These are phyloP conservation scores for Potorous gilbertii DNA, from an alignment of 2,797 vertebrate genomes.

Conservation along the genomic window DNA sequence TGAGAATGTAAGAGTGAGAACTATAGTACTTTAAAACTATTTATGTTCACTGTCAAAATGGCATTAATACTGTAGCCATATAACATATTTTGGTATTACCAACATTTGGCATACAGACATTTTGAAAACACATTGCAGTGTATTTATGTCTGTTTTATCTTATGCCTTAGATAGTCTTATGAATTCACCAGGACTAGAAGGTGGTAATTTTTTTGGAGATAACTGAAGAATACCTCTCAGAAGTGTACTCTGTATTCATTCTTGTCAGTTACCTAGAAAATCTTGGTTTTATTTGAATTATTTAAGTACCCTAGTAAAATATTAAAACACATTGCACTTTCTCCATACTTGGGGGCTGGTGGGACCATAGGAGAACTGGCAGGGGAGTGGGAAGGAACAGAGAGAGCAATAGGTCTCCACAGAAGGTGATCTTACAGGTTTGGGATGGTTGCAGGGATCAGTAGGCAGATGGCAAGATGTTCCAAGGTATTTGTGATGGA, in stretches of 20 bases:
- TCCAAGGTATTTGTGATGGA: neutral
- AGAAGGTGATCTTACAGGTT: neutral
- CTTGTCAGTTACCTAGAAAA: slow-evolving; percentile 8
- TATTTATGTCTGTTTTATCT: slow-evolving; percentile 16
- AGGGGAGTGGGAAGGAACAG: neutral
- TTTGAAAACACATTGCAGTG: neutral
- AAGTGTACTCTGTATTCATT: neutral
- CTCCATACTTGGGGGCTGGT: neutral
- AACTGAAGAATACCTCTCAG: neutral
- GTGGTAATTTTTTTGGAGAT: neutral
- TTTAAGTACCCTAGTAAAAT: neutral
- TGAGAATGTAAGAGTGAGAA: slow-evolving; percentile 37
- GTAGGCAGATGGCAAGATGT: neutral
- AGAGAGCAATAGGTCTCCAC: neutral
- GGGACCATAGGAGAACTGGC: neutral
- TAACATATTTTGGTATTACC: slow-evolving; percentile 28
- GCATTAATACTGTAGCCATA: slow-evolving; percentile 23
- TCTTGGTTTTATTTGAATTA: neutral
- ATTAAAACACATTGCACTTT: neutral
- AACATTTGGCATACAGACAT: slow-evolving; percentile 11
- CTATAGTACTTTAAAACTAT: slow-evolving; percentile 7
- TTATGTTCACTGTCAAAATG: slow-evolving; percentile 17
- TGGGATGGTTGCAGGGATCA: neutral
- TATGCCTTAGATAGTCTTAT: neutral
- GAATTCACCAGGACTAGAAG: slow-evolving; percentile 40